A percentile compares a stretch with the other conserved stretches of the same genome.
Conservation (phyloP, 2,797 vertebrate genomes). For the Paramormyrops hopkinsi region DNA sequence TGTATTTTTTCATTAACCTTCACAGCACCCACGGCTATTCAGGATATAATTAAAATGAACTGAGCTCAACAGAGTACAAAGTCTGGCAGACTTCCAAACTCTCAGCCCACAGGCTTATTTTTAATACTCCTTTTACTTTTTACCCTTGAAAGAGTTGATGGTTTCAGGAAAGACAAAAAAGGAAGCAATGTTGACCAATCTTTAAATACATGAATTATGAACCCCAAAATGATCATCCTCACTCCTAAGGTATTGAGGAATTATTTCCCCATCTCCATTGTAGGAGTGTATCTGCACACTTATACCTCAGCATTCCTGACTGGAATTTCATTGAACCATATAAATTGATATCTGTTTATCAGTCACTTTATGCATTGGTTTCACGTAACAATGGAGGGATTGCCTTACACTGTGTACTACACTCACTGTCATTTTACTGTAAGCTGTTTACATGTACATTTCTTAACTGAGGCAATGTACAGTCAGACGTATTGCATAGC, state of each 20-base stretch:
- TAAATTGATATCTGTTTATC: not conserved
- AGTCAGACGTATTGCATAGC: not conserved
- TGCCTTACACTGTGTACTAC: not conserved
- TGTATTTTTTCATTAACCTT: conserved; percentile 20
- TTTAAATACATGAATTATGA: not conserved
- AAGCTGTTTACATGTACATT: not conserved
- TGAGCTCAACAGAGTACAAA: conserved; percentile 11
- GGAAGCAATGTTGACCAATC: not conserved
- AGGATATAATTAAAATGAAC: conserved; percentile 15
- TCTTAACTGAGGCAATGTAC: not conserved
- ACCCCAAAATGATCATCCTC: not conserved
- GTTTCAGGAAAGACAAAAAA: not conserved
- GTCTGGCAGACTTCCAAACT: conserved; percentile 11
- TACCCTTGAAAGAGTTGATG: not conserved
- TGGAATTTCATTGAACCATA: not conserved
- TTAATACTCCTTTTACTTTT: not conserved
- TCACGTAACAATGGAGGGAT: not conserved
- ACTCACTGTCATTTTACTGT: not conserved
- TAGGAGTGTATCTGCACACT: not conserved
- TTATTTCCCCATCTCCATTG: not conserved
- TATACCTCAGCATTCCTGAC: not conserved
- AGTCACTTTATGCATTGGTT: not conserved
- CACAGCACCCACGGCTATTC: conserved; percentile 1
- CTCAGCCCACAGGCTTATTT: not conserved
- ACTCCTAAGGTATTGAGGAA: not conserved